phyloP scores from a whole-genome alignment of 2,888 invertebrate species.

The Ormyrus thymus region DNA sequence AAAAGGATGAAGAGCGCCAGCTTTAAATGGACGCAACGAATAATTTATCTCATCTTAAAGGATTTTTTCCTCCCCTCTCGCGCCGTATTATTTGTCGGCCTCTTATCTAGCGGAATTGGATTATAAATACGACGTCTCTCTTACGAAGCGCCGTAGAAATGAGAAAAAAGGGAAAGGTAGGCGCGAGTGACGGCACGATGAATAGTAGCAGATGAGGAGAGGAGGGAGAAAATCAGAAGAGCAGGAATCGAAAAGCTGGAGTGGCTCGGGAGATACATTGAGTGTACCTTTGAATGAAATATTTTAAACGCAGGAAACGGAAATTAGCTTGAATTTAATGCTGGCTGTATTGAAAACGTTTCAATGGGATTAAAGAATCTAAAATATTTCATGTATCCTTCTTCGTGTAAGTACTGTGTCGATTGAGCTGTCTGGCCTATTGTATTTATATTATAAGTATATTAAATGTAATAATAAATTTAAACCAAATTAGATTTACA shows the following conservation, averaged over 20 bases:
- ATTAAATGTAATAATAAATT: neutral
- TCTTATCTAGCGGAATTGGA: slow-evolving; percentile 29
- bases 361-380: no score
- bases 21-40: slow-evolving; percentile 6
- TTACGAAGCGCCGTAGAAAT: slow-evolving; percentile 23
- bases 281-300: no score
- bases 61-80: neutral
- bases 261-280: no score
- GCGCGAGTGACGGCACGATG: neutral
- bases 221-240: neutral
- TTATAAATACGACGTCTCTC: slow-evolving; percentile 42
- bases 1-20: neutral
- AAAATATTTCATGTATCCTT: slow-evolving; percentile 88
- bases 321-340: no score
- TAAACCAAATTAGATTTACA: neutral
- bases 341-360: no score
- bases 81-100: neutral
- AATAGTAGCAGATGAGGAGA: no score
- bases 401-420: slow-evolving; percentile 98
- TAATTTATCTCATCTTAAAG: slow-evolving; percentile 17
- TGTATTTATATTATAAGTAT: no score
- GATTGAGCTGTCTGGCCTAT: slow-evolving; percentile 93
- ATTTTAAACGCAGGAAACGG: no score
- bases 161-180: neutral
- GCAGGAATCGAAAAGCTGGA: neutral